phyloP scores from a whole-genome alignment of 2,113 vertebrate species.

The Athene noctua region DNA sequence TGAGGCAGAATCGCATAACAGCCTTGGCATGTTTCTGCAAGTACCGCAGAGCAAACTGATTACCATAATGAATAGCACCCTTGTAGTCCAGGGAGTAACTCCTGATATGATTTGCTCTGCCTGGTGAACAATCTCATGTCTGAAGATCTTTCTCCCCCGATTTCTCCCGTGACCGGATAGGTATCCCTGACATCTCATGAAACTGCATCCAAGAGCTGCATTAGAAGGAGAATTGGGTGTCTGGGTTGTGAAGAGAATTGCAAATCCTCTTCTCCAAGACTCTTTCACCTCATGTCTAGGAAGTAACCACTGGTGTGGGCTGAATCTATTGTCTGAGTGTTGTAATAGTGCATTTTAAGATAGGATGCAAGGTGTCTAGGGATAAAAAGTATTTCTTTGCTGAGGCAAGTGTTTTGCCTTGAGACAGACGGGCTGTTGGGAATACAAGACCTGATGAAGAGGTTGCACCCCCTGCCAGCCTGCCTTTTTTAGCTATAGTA shows the following conservation, averaged over 20 bases:
- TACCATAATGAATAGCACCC: neutral
- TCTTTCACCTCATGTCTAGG: neutral
- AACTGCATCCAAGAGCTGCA: neutral
- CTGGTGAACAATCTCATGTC: neutral
- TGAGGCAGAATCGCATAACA: neutral
- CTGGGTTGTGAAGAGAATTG: neutral
- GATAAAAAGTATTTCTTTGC: neutral
- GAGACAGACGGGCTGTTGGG: neutral
- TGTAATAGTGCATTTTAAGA: neutral
- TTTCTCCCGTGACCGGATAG: neutral
- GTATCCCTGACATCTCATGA: neutral
- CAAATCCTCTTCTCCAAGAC: neutral
- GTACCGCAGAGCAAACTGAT: neutral
- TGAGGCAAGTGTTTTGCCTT: neutral
- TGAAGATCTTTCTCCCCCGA: neutral
- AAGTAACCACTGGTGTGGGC: neutral
- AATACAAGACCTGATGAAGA: neutral
- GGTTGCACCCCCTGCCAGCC: neutral
- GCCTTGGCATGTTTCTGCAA: conserved; percentile 42
- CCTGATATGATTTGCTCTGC: neutral
- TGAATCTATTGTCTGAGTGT: neutral
- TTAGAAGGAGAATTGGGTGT: neutral
- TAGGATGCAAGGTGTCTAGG: neutral
- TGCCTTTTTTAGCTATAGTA: neutral
- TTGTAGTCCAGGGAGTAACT: neutral